Conservation (phyloP, 1,140 invertebrate species). For the Coenobita brevimanus region DNA sequence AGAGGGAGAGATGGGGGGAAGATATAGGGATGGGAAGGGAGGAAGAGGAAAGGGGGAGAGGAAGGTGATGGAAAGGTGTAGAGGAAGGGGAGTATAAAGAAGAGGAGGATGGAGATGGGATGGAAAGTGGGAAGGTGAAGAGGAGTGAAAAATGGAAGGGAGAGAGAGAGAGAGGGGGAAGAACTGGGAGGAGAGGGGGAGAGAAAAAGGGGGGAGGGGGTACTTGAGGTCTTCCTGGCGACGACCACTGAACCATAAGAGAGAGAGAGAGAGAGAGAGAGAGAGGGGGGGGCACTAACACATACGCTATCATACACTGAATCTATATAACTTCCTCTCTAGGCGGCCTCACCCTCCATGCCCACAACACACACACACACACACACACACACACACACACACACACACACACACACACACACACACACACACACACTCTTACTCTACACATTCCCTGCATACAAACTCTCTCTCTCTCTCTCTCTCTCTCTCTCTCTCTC, state of each 20-base stretch:
- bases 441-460: too few species aligned
- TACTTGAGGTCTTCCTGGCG: background rate
- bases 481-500: background rate
- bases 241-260: background rate
- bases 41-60: background rate
- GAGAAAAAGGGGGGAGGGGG: too few species aligned
- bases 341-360: background rate
- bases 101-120: background rate
- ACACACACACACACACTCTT: too few species aligned
- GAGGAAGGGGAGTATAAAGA: background rate
- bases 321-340: too few species aligned
- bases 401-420: background rate
- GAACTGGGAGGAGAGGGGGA: too few species aligned
- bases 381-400: slow-evolving; percentile 18
- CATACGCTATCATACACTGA: background rate
- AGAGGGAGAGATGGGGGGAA: background rate
- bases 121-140: background rate
- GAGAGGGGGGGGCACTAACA: background rate
- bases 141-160: too few species aligned
- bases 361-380: too few species aligned
- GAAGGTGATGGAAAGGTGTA: background rate
- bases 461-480: background rate
- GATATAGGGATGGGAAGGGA: background rate
- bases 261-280: background rate
- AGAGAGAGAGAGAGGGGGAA: too few species aligned